These are phyloP conservation scores for Cebus imitator DNA, from an alignment of 2,113 vertebrate genomes.

Conservation along the genomic window DNA sequence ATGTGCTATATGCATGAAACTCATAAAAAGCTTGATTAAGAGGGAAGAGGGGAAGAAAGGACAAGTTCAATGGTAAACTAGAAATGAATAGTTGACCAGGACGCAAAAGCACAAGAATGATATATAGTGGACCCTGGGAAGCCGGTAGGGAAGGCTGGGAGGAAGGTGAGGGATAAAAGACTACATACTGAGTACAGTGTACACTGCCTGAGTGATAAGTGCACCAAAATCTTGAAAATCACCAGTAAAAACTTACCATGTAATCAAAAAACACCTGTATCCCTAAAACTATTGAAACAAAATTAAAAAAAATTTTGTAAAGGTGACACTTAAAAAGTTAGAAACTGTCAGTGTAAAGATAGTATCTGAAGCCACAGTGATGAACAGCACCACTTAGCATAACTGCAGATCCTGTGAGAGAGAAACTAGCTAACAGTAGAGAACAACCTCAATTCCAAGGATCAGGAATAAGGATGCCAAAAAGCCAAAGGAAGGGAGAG, in stretches of 20 bases:
- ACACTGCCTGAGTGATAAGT: no score
- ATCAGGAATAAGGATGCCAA: not conserved
- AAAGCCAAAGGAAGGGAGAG: not conserved
- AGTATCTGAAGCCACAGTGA: not conserved
- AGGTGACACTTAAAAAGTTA: not conserved
- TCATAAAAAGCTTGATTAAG: not conserved
- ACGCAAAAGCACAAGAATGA: no score
- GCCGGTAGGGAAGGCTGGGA: no score
- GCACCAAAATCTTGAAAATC: no score
- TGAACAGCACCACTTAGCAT: not conserved
- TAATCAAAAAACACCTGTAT: no score
- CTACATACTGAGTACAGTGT: no score
- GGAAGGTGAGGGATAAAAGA: no score
- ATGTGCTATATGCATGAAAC: not conserved
- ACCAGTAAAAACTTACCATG: no score
- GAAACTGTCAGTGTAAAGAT: not conserved
- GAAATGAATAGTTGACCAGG: not conserved
- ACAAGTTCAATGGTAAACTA: not conserved
- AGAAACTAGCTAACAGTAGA: not conserved
- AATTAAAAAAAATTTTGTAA: rapidly evolving
- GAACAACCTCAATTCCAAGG: not conserved
- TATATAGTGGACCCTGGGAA: no score
- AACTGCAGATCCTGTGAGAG: not conserved
- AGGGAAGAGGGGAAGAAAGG: not conserved
- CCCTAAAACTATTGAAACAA: no score